Evolutionary conservation across 2,113 vertebrate species (phyloP).

Genomic region (Nymphicus hollandicus): DNA sequence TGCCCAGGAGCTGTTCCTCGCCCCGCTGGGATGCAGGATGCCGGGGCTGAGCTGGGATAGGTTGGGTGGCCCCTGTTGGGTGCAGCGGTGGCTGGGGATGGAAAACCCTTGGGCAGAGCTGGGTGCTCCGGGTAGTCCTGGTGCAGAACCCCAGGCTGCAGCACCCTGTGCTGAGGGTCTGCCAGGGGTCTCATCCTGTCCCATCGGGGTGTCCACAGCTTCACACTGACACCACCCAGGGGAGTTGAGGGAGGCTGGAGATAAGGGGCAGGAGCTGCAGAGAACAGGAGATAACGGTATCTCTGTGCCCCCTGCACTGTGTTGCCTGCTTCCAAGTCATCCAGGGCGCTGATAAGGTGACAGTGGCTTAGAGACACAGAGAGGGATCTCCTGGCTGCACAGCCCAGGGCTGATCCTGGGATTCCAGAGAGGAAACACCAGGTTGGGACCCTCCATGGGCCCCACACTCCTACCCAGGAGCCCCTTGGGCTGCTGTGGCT

Average conservation of each 20-base stretch:
- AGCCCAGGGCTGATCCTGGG: fast-evolving
- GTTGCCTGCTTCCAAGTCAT: background rate
- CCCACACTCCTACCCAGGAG: background rate
- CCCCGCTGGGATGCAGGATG: fast-evolving
- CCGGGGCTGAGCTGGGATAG: background rate
- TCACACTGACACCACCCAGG: background rate
- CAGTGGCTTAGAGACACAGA: fast-evolving
- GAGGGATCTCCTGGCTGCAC: background rate
- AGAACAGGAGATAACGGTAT: background rate
- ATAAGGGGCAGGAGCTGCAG: background rate
- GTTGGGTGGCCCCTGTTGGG: background rate
- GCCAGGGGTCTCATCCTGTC: background rate
- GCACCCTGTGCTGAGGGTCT: background rate
- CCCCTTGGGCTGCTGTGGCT: background rate
- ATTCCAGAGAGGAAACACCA: fast-evolving
- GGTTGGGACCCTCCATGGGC: fast-evolving
- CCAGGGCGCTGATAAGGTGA: background rate
- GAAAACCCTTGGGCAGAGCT: background rate
- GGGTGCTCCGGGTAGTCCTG: fast-evolving
- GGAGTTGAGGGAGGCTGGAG: background rate
- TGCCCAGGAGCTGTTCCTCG: background rate
- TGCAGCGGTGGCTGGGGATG: background rate
- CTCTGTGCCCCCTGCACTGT: background rate
- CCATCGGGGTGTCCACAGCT: background rate
- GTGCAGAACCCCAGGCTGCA: background rate